Percentiles rank a stretch among this genome's conserved stretches.
Evolutionary conservation across 2,797 vertebrate species (phyloP).

Genomic region (Urocyon cinereoargenteus): DNA sequence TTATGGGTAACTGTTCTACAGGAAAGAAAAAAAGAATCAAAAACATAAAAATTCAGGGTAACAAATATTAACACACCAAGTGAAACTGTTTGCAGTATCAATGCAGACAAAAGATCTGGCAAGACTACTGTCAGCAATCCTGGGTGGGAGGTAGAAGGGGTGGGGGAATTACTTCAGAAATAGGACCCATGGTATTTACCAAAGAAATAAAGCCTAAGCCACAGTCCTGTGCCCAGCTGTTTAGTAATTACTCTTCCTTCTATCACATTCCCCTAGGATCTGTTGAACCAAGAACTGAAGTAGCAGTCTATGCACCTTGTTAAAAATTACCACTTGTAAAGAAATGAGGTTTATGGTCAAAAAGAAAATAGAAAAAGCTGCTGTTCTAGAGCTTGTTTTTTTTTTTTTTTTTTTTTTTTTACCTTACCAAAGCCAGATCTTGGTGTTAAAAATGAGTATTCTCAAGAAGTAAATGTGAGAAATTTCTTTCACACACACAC

Average conservation of each 20-base stretch:
- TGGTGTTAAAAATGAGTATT: neutral
- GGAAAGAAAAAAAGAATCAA: neutral
- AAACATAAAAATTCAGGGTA: constrained; percentile 10
- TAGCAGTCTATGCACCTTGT: neutral
- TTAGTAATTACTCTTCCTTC: neutral
- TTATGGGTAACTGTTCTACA: neutral
- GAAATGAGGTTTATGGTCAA: constrained; percentile 1
- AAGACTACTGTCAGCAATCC: neutral
- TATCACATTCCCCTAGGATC: neutral
- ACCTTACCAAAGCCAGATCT: neutral
- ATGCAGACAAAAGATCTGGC: neutral
- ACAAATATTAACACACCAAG: constrained; percentile 6
- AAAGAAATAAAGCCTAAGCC: neutral
- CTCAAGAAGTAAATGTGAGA: neutral
- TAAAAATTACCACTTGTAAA: neutral
- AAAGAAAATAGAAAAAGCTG: neutral
- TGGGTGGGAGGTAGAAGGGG: neutral
- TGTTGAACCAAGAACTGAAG: neutral
- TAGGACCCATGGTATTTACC: neutral
- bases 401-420: neutral
- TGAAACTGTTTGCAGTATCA: neutral
- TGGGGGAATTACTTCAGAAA: neutral
- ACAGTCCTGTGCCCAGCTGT: neutral
- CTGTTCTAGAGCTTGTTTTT: neutral
- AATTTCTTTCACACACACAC: neutral